Evolutionary conservation across 2,113 vertebrate genomes (phyloP).

Genomic region (Piliocolobus tephrosceles): DNA sequence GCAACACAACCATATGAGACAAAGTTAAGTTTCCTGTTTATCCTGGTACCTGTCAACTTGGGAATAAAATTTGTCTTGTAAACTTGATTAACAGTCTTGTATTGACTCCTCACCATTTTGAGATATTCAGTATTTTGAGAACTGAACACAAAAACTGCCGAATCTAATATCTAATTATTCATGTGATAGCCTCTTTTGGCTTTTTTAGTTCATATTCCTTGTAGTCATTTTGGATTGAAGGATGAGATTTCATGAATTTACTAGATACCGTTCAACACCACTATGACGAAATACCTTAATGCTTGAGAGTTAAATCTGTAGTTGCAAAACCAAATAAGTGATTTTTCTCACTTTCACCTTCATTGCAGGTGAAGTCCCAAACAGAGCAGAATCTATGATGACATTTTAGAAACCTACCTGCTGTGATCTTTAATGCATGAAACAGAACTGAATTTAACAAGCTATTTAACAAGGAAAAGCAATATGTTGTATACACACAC

Average conservation of each 20-base stretch:
- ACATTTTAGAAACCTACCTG: conserved; percentile 18
- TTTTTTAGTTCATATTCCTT: neutral
- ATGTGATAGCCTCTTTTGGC: neutral
- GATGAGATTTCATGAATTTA: neutral
- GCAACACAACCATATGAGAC: neutral
- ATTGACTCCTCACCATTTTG: neutral
- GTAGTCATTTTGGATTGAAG: neutral
- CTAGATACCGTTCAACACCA: neutral
- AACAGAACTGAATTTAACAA: neutral
- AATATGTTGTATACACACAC: neutral
- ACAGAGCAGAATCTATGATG: neutral
- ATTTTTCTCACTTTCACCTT: neutral
- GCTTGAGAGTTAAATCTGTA: neutral
- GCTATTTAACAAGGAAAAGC: neutral
- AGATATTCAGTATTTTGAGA: neutral
- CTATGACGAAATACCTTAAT: neutral
- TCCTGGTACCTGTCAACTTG: neutral
- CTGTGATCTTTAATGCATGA: conserved; percentile 43
- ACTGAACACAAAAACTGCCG: neutral
- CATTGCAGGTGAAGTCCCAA: neutral
- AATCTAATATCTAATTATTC: neutral
- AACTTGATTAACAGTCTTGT: neutral
- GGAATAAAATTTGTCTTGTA: neutral
- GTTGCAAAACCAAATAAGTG: neutral
- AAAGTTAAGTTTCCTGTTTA: neutral